phyloP scores from a whole-genome alignment of 2,113 vertebrate genomes.

The Ardeotis arabs region DNA sequence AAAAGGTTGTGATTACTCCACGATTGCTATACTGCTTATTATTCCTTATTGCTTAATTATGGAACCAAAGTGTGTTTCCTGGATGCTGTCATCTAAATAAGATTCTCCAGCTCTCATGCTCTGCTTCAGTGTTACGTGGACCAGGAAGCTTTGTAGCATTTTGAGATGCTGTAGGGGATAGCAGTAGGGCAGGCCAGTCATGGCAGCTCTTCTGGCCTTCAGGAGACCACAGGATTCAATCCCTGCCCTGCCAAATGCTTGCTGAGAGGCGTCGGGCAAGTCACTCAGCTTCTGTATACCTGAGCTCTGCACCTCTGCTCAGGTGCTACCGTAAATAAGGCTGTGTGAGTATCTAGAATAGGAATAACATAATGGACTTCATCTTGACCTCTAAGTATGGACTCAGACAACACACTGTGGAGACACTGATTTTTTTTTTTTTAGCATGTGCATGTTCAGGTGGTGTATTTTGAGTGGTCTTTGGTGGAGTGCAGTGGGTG shows the following conservation, averaged over 20 bases:
- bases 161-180: neutral
- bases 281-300: neutral
- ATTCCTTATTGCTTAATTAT: slow-evolving; percentile 69
- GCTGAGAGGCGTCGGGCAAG: neutral
- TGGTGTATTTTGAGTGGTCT: neutral
- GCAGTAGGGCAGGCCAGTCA: neutral
- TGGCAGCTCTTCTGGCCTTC: neutral
- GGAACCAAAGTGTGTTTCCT: slow-evolving; percentile 14
- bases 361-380: neutral
- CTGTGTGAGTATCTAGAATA: neutral
- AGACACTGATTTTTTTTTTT: neutral
- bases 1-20: slow-evolving; percentile 62
- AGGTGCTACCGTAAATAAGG: neutral
- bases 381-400: neutral
- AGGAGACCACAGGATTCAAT: neutral
- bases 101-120: neutral
- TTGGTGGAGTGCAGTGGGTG: neutral
- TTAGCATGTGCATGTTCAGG: neutral
- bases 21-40: slow-evolving; percentile 54
- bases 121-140: rapidly evolving
- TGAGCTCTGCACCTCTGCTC: neutral
- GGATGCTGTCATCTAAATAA: slow-evolving; percentile 10
- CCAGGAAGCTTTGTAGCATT: neutral
- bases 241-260: neutral
- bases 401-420: rapidly evolving